These are phyloP conservation scores for Darevskia nairensis DNA, from an alignment of 2,797 vertebrate species.

Conservation along the genomic window DNA sequence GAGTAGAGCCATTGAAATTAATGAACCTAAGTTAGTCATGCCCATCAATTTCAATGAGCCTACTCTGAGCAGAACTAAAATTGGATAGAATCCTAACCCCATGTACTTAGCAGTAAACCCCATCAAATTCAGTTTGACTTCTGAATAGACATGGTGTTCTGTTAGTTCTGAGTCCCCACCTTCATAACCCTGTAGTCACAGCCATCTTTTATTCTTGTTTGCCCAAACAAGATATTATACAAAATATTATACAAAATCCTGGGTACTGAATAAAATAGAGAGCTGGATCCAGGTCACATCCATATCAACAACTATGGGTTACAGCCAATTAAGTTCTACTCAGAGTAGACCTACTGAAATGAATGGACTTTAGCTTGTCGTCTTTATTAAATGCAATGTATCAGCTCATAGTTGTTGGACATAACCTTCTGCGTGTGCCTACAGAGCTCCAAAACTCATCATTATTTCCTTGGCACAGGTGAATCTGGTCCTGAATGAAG, in stretches of 20 bases:
- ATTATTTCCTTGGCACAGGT: slow-evolving; percentile 79
- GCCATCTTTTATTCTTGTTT: not conserved
- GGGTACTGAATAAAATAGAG: not conserved
- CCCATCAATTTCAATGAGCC: too few species aligned
- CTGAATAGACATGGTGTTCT: too few species aligned
- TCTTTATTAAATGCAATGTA: too few species aligned
- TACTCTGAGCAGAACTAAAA: too few species aligned
- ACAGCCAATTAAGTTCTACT: not conserved
- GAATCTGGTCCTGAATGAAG: slow-evolving; percentile 93
- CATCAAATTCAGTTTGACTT: too few species aligned
- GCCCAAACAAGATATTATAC: not conserved
- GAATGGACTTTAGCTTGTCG: too few species aligned
- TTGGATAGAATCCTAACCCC: too few species aligned
- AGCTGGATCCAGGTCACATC: not conserved
- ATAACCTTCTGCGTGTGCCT: not conserved
- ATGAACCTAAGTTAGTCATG: too few species aligned
- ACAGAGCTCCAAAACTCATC: fast-evolving
- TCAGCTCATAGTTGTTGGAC: too few species aligned
- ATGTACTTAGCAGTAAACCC: too few species aligned
- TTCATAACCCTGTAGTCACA: not conserved
- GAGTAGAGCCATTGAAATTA: too few species aligned
- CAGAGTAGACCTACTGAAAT: not conserved
- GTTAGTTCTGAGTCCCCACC: too few species aligned
- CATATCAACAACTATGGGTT: not conserved
- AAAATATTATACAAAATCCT: not conserved